Conservation (phyloP, 2,797 vertebrate genomes). For the Scolopax rusticola region DNA sequence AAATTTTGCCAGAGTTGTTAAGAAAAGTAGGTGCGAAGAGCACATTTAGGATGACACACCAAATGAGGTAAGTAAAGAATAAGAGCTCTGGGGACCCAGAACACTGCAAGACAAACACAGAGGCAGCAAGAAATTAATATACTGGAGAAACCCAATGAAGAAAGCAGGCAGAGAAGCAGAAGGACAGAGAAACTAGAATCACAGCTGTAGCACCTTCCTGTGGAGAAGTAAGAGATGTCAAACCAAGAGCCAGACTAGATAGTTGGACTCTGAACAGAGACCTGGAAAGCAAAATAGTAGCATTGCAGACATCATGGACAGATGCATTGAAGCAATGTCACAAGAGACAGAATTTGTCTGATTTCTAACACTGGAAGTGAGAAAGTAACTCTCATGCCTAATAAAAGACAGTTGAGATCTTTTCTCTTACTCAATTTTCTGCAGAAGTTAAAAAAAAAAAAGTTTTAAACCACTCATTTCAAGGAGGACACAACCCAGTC, state of each 20-base stretch:
- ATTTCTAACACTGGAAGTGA: neutral
- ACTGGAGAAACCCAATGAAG: neutral
- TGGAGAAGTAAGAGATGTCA: neutral
- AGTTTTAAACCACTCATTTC: neutral
- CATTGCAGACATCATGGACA: rapidly evolving
- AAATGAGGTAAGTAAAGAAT: neutral
- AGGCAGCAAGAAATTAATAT: neutral
- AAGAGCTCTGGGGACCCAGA: neutral
- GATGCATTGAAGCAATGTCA: neutral
- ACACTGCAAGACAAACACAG: neutral
- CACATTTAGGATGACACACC: neutral
- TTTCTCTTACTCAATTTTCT: neutral
- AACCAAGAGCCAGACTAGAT: neutral
- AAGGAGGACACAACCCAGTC: neutral
- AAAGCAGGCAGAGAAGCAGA: neutral
- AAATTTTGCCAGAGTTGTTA: neutral
- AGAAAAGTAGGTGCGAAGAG: neutral
- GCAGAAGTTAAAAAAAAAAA: neutral
- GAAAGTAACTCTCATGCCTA: neutral
- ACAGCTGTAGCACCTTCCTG: neutral
- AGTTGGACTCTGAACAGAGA: neutral
- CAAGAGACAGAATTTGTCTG: neutral
- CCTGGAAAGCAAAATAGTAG: neutral
- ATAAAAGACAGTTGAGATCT: neutral
- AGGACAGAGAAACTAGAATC: neutral